phyloP scores from a whole-genome alignment of 2,888 invertebrate species.

The Cryptus armator region DNA sequence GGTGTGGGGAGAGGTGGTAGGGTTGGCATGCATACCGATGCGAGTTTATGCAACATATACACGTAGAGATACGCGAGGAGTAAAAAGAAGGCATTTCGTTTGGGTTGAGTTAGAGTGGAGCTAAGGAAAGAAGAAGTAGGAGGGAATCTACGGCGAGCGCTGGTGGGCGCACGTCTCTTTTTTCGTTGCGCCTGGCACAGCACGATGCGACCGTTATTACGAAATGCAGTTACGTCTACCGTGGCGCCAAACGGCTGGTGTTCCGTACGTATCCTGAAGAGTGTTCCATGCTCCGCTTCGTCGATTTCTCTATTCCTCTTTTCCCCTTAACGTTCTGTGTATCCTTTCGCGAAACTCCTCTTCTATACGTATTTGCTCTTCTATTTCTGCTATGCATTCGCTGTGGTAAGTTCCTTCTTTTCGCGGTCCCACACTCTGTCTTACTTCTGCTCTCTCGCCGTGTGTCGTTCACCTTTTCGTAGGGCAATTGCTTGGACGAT shows the following conservation, averaged over 20 bases:
- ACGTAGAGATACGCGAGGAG: background rate
- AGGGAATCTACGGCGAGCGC: background rate
- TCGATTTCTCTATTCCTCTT: background rate
- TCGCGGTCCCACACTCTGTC: background rate
- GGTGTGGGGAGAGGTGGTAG: background rate
- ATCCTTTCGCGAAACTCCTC: conserved; percentile 13
- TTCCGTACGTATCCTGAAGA: conserved; percentile 34
- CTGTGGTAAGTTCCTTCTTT: background rate
- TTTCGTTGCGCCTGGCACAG: conserved; percentile 31
- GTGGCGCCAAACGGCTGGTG: conserved; percentile 51
- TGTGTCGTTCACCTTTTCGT: conserved; percentile 6
- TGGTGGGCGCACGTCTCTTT: conserved; percentile 25
- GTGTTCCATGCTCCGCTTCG: background rate
- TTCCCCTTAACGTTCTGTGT: background rate
- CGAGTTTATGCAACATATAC: conserved; percentile 6
- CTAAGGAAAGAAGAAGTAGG: background rate
- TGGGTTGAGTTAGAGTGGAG: background rate
- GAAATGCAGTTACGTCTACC: conserved; percentile 63
- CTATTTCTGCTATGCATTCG: conserved; percentile 10
- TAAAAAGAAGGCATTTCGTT: background rate
- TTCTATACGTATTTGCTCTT: background rate
- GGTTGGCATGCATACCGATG: conserved; percentile 11
- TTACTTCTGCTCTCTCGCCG: background rate
- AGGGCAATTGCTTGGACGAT: conserved; percentile 1
- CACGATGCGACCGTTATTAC: conserved; percentile 64